phyloP scores from a whole-genome alignment of 2,888 invertebrate genomes.

The Cephus rjabovi region DNA sequence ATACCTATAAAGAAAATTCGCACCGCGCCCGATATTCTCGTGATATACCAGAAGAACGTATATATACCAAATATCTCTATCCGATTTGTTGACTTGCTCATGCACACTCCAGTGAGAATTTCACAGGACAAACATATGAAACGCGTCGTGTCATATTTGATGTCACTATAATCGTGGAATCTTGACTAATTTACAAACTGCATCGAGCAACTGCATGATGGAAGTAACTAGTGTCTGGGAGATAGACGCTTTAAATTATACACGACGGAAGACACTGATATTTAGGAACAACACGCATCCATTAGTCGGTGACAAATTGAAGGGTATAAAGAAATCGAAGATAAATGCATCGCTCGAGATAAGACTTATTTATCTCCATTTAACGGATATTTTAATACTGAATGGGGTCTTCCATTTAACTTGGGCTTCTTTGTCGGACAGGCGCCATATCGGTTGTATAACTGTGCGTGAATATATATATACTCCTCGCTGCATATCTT shows the following conservation, averaged over 20 bases:
- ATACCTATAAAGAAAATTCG: neutral
- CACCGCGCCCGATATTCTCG: too few species aligned
- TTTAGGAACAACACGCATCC: neutral
- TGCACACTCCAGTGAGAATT: neutral
- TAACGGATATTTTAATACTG: neutral
- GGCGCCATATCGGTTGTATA: neutral
- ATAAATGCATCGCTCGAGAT: neutral
- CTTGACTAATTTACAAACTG: neutral
- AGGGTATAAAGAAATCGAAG: neutral
- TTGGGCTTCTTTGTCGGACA: neutral
- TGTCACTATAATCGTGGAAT: neutral
- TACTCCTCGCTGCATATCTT: slow-evolving; percentile 36
- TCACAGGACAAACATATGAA: neutral
- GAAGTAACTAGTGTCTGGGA: neutral
- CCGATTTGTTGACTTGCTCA: neutral
- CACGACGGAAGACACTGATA: neutral
- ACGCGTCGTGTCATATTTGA: neutral
- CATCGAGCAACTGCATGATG: too few species aligned
- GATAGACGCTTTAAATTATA: neutral
- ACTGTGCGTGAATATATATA: neutral
- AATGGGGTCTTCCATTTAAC: neutral
- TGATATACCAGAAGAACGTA: neutral
- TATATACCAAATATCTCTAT: neutral
- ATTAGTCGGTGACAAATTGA: neutral
- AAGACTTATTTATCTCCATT: slow-evolving; percentile 1